Conservation (phyloP, 2,888 invertebrate genomes). For the Protophormia terraenovae region DNA sequence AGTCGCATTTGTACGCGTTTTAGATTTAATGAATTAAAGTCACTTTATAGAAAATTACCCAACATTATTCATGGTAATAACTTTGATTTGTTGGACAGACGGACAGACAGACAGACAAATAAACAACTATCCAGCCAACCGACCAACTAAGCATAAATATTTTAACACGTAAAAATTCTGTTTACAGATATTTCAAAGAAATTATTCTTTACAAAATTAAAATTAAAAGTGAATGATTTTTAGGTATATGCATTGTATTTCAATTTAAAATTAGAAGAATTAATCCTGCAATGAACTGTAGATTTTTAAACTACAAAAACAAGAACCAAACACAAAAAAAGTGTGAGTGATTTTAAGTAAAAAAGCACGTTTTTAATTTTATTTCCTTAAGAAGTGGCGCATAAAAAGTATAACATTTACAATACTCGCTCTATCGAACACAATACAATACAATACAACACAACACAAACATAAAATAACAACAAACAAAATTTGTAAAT, state of each 20-base stretch:
- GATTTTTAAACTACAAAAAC: neutral
- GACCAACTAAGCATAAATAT: neutral
- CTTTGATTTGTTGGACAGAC: conserved; percentile 11
- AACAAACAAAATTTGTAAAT: conserved; percentile 57
- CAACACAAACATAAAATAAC: conserved; percentile 12
- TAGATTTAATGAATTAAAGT: conserved; percentile 45
- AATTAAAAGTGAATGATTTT: neutral
- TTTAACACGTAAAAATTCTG: neutral
- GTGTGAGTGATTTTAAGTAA: conserved; percentile 40
- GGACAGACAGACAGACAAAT: neutral
- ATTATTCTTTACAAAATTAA: neutral
- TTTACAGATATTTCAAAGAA: neutral
- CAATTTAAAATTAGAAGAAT: neutral
- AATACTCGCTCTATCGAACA: too few relatives aligned
- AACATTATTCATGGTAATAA: conserved; percentile 15
- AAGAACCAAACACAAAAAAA: too few relatives aligned
- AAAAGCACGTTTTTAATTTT: conserved; percentile 59
- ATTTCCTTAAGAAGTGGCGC: conserved; percentile 48
- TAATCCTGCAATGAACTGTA: neutral
- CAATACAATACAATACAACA: too few relatives aligned
- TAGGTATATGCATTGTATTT: neutral
- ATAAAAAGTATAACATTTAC: too few relatives aligned
- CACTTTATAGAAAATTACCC: conserved; percentile 48
- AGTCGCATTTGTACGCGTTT: conserved; percentile 19
- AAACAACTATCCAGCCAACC: neutral